These are phyloP conservation scores for Apamea crenata DNA, from an alignment of 2,888 invertebrate species.

Conservation along the genomic window DNA sequence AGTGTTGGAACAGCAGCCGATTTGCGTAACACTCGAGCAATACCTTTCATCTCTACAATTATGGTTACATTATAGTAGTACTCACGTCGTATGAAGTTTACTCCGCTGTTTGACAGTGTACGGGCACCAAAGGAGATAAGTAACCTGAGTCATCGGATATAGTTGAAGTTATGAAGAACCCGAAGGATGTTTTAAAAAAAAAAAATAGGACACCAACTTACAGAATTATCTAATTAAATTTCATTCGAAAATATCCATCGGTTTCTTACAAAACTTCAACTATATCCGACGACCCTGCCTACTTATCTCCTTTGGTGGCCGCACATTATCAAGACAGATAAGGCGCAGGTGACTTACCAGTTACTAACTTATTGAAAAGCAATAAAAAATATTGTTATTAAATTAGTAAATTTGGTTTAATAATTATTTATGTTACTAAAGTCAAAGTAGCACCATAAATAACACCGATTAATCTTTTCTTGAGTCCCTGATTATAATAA, in stretches of 20 bases:
- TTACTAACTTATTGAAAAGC: neutral
- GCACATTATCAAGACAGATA: neutral
- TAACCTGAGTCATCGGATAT: too few relatives aligned
- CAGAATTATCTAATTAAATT: too few relatives aligned
- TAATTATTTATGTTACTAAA: constrained; percentile 1
- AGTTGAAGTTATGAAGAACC: too few relatives aligned
- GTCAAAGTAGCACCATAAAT: constrained; percentile 28
- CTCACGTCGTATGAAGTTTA: neutral
- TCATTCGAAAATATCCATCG: too few relatives aligned
- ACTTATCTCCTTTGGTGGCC: too few relatives aligned
- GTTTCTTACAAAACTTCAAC: too few relatives aligned
- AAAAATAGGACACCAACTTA: too few relatives aligned
- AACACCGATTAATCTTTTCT: constrained; percentile 21
- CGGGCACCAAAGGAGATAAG: too few relatives aligned
- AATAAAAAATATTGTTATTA: neutral
- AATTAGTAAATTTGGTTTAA: too few relatives aligned
- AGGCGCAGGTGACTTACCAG: neutral
- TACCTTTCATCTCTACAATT: neutral
- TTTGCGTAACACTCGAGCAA: neutral
- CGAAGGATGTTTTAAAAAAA: too few relatives aligned
- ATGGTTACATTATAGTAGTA: neutral
- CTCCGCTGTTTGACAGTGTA: too few relatives aligned
- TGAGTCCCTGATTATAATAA: constrained; percentile 20
- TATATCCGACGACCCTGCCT: too few relatives aligned
- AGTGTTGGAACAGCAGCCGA: neutral